Conservation (phyloP, 2,888 invertebrate species). For the Polietes domitor region DNA sequence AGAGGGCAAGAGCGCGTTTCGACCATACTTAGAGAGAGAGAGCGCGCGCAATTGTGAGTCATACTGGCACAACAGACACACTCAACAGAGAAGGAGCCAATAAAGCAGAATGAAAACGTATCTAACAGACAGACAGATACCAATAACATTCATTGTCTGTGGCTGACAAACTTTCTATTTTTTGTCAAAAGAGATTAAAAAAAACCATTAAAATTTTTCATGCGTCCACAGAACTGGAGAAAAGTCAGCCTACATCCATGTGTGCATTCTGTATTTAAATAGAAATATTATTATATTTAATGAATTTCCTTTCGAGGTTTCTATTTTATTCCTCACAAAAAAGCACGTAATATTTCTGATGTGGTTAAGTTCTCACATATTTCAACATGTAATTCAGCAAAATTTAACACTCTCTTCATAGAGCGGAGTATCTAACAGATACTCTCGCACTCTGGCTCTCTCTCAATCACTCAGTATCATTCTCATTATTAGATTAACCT, state of each 20-base stretch:
- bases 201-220: too few species aligned
- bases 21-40: background rate
- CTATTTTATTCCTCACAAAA: too few species aligned
- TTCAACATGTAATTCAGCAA: conserved; percentile 42
- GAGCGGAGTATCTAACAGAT: too few species aligned
- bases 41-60: conserved; percentile 36
- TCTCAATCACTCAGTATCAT: background rate
- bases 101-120: conserved; percentile 11
- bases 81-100: background rate
- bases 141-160: background rate
- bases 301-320: too few species aligned
- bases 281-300: too few species aligned
- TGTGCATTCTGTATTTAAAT: too few species aligned
- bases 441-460: background rate
- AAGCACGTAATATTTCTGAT: background rate
- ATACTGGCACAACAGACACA: conserved; percentile 25
- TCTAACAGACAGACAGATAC: conserved; percentile 52
- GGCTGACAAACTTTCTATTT: conserved; percentile 65
- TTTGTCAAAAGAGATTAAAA: background rate
- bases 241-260: too few species aligned
- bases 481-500: background rate
- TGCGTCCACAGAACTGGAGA: too few species aligned
- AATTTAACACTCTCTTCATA: conserved; percentile 42
- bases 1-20: conserved; percentile 13
- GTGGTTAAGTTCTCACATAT: background rate